Base-by-base conservation (phyloP, 2,113 vertebrate species). In the Eretmochelys imbricata region DNA sequence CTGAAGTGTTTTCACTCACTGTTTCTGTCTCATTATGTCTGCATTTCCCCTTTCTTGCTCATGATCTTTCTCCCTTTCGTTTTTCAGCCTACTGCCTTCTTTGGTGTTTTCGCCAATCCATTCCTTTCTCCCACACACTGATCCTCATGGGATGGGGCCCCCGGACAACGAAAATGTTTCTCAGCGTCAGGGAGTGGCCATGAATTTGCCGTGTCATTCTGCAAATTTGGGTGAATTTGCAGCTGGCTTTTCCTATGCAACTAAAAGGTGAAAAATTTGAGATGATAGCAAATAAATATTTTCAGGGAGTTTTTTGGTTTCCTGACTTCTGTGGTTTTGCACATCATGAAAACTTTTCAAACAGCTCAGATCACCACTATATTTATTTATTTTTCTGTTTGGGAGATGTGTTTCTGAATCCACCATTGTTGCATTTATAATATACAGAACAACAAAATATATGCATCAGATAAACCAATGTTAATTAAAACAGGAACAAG, bases 401-500 rank as follows among this genome's bases (percentile, higher is more conserved):
- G 72, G 6, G 13, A 42, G 50, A 89, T 79, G 49, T 80, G 22
- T 97, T 95, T 95, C 48, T 57, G 57, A 95, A 79, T 89, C 89
- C 83, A 85, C 31, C 83, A 93, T 92, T 95, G 93, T 84, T 91
- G 84, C 50, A 79, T 17, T 80, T 65, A 89, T 95, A 96, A 97
- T 93, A 96, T 95, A 95, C 87, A 95, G 13, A 88, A 24, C 82
- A 94, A 55, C 53, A 83, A 89, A 96, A 89, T 25, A 19, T 46
- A 76, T 76, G 11, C 42, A 12, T 76, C 72, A 76, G 72, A 24
- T 76, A 46, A 76, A 76, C 5, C 24, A 46, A 76, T 13, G 24
- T 2, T 87, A 93, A 95, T 85, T 38, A 46, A 55, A 95, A 97
- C 75, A 96, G 96, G 93, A 65, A 89, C 35, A 95, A 88, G 89